phyloP scores from a whole-genome alignment of 2,797 vertebrate species.

The Peromyscus nudipes region DNA sequence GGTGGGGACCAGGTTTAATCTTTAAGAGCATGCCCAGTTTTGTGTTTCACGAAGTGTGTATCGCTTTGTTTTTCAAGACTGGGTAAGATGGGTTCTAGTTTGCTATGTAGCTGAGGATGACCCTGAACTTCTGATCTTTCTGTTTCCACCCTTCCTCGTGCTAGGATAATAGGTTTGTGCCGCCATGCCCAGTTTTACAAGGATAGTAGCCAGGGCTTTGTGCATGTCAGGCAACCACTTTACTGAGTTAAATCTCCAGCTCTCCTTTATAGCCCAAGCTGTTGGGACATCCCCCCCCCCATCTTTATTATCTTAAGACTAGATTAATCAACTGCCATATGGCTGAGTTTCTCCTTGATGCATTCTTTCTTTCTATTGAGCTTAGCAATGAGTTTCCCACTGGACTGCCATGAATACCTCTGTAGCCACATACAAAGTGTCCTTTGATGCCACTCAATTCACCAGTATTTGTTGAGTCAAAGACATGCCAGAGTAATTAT shows the following conservation, averaged over 20 bases:
- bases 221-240: neutral
- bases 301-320: conserved; percentile 6
- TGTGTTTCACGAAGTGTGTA: neutral
- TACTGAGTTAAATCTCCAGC: neutral
- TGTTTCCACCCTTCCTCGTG: neutral
- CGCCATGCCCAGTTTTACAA: neutral
- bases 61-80: neutral
- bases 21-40: neutral
- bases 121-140: neutral
- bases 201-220: neutral
- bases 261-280: neutral
- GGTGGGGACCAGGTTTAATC: neutral
- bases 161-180: neutral
- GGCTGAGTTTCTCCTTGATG: neutral
- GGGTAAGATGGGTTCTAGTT: neutral
- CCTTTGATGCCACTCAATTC: neutral
- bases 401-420: neutral
- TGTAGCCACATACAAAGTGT: neutral
- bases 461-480: neutral
- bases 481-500: neutral
- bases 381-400: neutral
- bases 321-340: neutral
- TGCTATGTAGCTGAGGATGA: neutral
- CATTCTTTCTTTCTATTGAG: neutral
- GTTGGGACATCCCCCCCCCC: neutral